phyloP scores from a whole-genome alignment of 2,113 vertebrate genomes.

The Spea multiplicata region DNA sequence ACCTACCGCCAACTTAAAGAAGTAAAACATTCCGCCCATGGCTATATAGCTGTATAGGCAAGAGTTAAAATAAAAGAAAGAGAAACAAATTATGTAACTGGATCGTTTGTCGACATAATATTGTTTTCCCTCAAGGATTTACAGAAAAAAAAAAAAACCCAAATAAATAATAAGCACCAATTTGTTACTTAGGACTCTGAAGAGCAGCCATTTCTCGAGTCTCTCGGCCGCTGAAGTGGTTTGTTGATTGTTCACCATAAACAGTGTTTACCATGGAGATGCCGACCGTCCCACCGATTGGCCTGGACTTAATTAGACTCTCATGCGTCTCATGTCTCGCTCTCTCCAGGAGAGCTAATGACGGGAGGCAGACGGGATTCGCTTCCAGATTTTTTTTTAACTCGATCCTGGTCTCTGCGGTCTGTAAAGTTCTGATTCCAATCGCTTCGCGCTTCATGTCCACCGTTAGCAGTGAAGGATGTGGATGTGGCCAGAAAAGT shows the following conservation, averaged over 20 bases:
- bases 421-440: no score
- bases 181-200: slow-evolving; percentile 56
- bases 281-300: slow-evolving; percentile 57
- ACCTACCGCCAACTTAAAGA: no score
- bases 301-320: slow-evolving; percentile 54
- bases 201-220: slow-evolving; percentile 61
- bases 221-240: slow-evolving; percentile 62
- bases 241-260: slow-evolving; percentile 63
- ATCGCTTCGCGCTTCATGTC: no score
- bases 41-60: not conserved
- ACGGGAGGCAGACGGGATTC: not conserved
- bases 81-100: slow-evolving; percentile 26
- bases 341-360: slow-evolving; percentile 36
- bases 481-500: no score
- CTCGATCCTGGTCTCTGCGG: not conserved
- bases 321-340: not conserved
- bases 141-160: slow-evolving; percentile 45
- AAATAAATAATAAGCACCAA: slow-evolving; percentile 60
- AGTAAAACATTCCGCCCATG: no score
- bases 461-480: no score
- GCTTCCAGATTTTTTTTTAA: slow-evolving; percentile 16
- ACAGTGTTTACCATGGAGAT: slow-evolving; percentile 64
- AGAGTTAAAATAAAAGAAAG: not conserved
- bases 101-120: slow-evolving; percentile 1
- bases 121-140: not conserved